Conservation (phyloP, 2,113 vertebrate genomes). For the Aldabrachelys gigantea region DNA sequence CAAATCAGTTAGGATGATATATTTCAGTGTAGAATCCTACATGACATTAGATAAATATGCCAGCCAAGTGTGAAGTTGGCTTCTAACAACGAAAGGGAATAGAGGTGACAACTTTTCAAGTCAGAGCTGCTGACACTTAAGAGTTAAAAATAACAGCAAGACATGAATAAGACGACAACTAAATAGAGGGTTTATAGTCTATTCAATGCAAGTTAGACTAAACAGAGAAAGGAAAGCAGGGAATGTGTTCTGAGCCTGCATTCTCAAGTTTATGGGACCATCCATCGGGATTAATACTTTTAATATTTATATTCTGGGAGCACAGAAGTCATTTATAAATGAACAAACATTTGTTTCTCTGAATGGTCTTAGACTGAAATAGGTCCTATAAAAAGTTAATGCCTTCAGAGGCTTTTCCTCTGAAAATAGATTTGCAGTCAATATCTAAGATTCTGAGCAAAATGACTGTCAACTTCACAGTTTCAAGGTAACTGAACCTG, state of each 20-base stretch:
- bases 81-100: constrained; percentile 20
- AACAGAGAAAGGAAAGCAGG: background rate
- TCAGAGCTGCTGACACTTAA: constrained; percentile 19
- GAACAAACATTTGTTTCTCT: background rate
- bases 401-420: background rate
- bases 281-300: background rate
- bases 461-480: background rate
- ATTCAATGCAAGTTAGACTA: background rate
- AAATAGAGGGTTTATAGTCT: background rate
- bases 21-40: constrained; percentile 33
- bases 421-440: background rate
- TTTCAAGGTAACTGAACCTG: background rate
- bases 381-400: background rate
- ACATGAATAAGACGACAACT: background rate
- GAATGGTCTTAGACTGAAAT: background rate
- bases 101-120: constrained; percentile 16
- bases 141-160: constrained; percentile 6
- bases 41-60: constrained; percentile 59
- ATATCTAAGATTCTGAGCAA: background rate
- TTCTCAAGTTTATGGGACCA: background rate
- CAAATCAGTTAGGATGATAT: constrained; percentile 49
- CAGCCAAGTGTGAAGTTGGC: constrained; percentile 40
- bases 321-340: background rate
- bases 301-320: background rate
- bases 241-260: background rate